Base-by-base conservation (phyloP, 2,113 vertebrate species). In the Myanophis thanlyinensis region DNA sequence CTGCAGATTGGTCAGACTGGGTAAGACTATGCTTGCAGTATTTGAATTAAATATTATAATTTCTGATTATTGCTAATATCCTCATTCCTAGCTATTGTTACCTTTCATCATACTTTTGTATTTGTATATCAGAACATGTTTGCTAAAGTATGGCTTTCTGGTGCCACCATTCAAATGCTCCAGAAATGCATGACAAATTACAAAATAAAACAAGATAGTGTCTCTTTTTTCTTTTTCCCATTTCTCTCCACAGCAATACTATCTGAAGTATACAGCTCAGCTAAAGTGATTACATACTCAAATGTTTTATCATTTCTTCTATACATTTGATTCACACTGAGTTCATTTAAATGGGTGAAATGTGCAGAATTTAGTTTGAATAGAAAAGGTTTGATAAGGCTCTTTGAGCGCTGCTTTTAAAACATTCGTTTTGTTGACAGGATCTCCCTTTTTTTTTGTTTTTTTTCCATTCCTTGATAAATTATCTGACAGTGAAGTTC, bases 171-270 rank as follows among this genome's bases (percentile, higher is more conserved):
- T 95, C 93, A 97, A 97, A 96, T 96, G 96, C 89, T 95, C 94
- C n/a, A 96, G 95, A 97, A 97, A 96, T 89, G 94, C 94, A 23
- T 54, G 92, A 94, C 95, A 91, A 96, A 97, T 96, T 49, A 92
- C 94, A 3, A 67, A 35, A 67, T 92, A 96, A 97, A 97, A 96
- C 90, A 93, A 95, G n/a, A n/a, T n/a, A 96, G 84, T 91, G 86
- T 88, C 80, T 56, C 94, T 46, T 73, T 53, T 5, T 13, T 13
- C 54, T 51, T 87, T 35, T 73, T 93, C 54, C 67, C 84, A 93
- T 51, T 15, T 6, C 62, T 27, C 53, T 56, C 48, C 84, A 52
- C 40, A 73, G 52, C 62, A 93, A 87, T 46, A 23, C 23, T 12
- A 51, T 93, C 88, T 90, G 85, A 23, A 51, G 49, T 67, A 85